phyloP scores from a whole-genome alignment of 2,797 vertebrate genomes.

The Tenualosa thibaudeaui region DNA sequence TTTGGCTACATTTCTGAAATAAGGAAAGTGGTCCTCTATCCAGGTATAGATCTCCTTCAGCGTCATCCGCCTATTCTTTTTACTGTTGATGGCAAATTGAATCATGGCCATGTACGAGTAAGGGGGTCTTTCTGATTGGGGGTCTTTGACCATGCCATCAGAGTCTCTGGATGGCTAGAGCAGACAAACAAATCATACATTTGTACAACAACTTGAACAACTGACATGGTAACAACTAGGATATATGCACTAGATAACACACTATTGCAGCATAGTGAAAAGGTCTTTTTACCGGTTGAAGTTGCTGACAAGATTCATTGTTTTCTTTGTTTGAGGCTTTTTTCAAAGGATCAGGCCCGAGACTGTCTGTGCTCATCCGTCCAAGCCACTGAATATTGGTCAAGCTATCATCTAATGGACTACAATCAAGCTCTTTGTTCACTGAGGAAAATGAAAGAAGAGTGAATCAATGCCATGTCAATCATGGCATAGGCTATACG shows the following conservation, averaged over 20 bases:
- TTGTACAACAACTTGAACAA: neutral
- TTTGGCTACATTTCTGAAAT: slow-evolving; percentile 90
- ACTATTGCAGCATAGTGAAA: neutral
- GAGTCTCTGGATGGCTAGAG: slow-evolving; percentile 23
- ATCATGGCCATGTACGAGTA: slow-evolving; percentile 99
- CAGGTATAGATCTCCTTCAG: slow-evolving; percentile 95
- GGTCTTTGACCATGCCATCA: slow-evolving; percentile 55
- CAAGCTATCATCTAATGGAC: slow-evolving; percentile 82
- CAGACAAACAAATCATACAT: neutral
- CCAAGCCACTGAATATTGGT: slow-evolving; percentile 92
- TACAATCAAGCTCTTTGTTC: slow-evolving; percentile 63
- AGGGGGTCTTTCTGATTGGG: slow-evolving; percentile 81
- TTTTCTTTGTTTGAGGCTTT: slow-evolving; percentile 78
- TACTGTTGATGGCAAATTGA: slow-evolving; percentile 97
- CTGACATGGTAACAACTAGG: neutral
- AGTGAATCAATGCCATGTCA: neutral
- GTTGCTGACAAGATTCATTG: slow-evolving; percentile 31
- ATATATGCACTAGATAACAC: neutral
- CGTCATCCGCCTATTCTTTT: slow-evolving; percentile 84
- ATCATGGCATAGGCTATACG: neutral
- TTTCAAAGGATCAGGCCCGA: slow-evolving; percentile 67
- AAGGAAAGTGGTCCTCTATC: slow-evolving; percentile 95
- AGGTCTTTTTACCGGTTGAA: slow-evolving; percentile 57
- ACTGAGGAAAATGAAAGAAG: slow-evolving; percentile 48
- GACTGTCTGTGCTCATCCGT: slow-evolving; percentile 76